These are phyloP conservation scores for Gadopsis marmoratus DNA, from an alignment of 2,797 vertebrate genomes.

Conservation along the genomic window DNA sequence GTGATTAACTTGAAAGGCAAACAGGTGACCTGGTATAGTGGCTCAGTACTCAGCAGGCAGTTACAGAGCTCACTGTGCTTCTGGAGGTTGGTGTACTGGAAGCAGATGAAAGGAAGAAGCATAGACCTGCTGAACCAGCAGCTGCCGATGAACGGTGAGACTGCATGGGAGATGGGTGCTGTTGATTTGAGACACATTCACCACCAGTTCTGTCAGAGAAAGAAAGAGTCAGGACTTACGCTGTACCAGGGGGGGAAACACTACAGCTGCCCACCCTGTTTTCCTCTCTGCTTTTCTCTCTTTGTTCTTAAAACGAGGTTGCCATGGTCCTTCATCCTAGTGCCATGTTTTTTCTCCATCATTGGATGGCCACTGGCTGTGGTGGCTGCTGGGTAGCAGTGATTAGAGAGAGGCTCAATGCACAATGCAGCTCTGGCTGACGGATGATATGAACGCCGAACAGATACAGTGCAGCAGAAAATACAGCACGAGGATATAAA, in stretches of 20 bases:
- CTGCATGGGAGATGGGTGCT: conserved; percentile 9
- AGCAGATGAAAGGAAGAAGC: not conserved
- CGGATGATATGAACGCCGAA: conserved; percentile 63
- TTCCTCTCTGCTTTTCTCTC: conserved; percentile 2
- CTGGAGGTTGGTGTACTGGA: conserved; percentile 18
- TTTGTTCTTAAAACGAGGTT: conserved; percentile 57
- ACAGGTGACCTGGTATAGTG: conserved; percentile 5
- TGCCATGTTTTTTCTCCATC: conserved; percentile 45
- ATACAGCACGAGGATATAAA: conserved; percentile 34
- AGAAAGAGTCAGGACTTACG: conserved; percentile 12
- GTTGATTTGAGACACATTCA: conserved; percentile 34
- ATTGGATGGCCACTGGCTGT: conserved; percentile 67
- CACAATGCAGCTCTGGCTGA: conserved; percentile 70
- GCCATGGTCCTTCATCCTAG: conserved; percentile 50
- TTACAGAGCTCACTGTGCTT: not conserved
- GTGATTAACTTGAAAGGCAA: not conserved
- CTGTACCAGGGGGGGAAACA: conserved; percentile 10
- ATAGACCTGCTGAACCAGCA: not conserved
- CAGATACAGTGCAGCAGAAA: conserved; percentile 59
- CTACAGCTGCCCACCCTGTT: conserved; percentile 7
- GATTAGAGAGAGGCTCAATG: conserved; percentile 69
- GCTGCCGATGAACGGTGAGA: conserved; percentile 14
- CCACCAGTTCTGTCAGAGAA: conserved; percentile 12
- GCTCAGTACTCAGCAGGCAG: conserved; percentile 1
- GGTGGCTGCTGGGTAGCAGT: conserved; percentile 69